Base-by-base conservation (phyloP, 2,113 vertebrate species). In the Prietella phreatophila region DNA sequence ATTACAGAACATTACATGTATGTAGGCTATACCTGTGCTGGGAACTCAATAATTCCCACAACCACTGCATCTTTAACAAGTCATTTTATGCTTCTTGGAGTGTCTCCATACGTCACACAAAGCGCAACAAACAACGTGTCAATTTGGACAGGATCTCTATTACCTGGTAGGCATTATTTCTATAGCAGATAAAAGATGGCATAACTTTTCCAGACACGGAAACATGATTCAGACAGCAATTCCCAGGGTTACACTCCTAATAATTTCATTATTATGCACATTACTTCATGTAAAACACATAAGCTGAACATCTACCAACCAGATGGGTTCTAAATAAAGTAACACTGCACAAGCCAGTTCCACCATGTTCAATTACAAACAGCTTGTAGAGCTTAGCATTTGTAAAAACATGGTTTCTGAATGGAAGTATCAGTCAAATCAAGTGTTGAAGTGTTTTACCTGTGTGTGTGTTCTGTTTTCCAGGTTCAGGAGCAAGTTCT, bases 401-500 rank as follows among this genome's bases (percentile, higher is more conserved):
- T 69, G 65, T 22, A 19, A 71, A 69, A 36, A 19, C 67, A 71
- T 36, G 8, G 11, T 78, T 50, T 53, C 47, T 53, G 25, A 83
- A 65, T 83, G 25, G 39, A 65, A n/a, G 15, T 50, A 7, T 83
- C 81, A 50, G 36, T 25, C 20, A 27, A 8, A 61, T 13, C 30
- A 36, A 39, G 8, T 58, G 67, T 17, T 83, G 60, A 30, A 55
- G 3, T 50, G 25, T 36, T 63, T 84, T 25, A 75, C 42, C 19
- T 27, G 71, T 58, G 47, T 56, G 47, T 56, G 50, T 55, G 53
- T 30, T 56, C 20, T 20, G 10, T 82, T 53, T 82, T 84, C 33
- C 94, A 98, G 98, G 98, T 92, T 99, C 98, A 91, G 98, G 98
- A 92, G 96, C 98, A 60, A 99, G 98, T 93, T 99, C 98, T 30